These are phyloP conservation scores for Leptestheria dahalacensis DNA, from an alignment of 1,140 invertebrate genomes.

Conservation along the genomic window DNA sequence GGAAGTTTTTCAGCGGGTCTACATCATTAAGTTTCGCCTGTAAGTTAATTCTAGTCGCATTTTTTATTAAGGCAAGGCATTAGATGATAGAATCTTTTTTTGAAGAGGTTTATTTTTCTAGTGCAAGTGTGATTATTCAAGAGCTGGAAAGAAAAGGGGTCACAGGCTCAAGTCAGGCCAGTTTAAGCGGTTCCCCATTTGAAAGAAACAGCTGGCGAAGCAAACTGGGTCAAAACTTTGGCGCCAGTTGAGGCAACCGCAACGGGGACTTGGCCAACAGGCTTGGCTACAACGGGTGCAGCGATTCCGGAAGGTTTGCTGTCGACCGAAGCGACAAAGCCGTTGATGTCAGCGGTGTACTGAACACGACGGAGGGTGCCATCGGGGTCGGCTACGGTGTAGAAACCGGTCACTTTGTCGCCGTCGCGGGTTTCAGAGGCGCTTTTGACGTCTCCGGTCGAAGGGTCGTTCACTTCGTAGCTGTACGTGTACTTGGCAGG, in stretches of 20 bases:
- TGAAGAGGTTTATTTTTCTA: too few species aligned
- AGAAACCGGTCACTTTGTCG: constrained; percentile 14
- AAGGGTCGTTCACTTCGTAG: constrained; percentile 1
- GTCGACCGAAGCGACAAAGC: constrained; percentile 15
- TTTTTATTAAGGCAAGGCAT: too few species aligned
- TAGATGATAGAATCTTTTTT: not conserved
- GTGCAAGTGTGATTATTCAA: too few species aligned
- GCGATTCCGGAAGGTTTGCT: not conserved
- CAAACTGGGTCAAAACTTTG: not conserved
- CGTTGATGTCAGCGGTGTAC: constrained; percentile 19
- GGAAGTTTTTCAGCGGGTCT: too few species aligned
- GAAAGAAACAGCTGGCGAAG: not conserved
- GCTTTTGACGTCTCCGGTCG: not conserved
- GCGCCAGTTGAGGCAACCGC: not conserved
- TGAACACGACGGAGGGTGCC: constrained; percentile 17
- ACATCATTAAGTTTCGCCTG: too few species aligned
- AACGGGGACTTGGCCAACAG: too few species aligned
- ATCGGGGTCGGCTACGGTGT: constrained; percentile 19
- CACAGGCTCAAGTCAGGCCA: not conserved
- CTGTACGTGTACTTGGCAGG: constrained; percentile 1
- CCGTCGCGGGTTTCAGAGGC: not conserved
- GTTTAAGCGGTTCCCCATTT: not conserved
- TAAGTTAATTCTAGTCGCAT: too few species aligned
- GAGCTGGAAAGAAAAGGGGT: too few species aligned
- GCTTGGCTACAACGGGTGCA: too few species aligned